Conservation (phyloP, 2,888 invertebrate genomes). For the Eupeodes luniger region DNA sequence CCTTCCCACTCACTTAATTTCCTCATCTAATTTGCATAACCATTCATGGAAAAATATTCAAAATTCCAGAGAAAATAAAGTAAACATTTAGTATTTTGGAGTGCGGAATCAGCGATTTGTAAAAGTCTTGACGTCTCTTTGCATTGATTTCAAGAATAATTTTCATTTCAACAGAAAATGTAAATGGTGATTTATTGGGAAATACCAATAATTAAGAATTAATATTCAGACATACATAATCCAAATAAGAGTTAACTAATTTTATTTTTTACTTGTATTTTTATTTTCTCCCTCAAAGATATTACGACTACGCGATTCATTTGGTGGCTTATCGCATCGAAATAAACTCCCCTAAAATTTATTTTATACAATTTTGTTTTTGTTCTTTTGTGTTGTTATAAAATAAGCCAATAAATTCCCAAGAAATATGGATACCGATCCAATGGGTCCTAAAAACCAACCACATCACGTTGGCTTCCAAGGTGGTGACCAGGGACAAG, state of each 20-base stretch:
- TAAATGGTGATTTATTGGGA: background rate
- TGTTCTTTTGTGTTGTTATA: background rate
- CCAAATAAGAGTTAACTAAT: background rate
- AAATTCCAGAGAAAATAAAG: too few relatives aligned
- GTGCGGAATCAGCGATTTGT: too few relatives aligned
- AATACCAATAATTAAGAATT: background rate
- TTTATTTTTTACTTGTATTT: background rate
- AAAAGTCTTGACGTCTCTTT: too few relatives aligned
- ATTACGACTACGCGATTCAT: background rate
- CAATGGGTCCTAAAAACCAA: constrained; percentile 13
- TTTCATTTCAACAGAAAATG: background rate
- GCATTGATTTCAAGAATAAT: too few relatives aligned
- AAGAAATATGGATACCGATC: constrained; percentile 19
- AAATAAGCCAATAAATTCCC: background rate
- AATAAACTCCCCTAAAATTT: background rate
- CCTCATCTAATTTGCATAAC: too few relatives aligned
- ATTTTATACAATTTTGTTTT: constrained; percentile 1
- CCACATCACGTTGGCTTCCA: constrained; percentile 3
- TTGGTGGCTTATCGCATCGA: background rate
- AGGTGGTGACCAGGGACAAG: constrained; percentile 3
- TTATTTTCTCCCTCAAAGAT: background rate
- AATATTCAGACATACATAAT: background rate
- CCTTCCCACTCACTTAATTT: too few relatives aligned
- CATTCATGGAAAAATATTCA: background rate
- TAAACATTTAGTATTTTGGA: too few relatives aligned